Conservation (phyloP, 2,888 invertebrate species). For the Altica lythri region DNA sequence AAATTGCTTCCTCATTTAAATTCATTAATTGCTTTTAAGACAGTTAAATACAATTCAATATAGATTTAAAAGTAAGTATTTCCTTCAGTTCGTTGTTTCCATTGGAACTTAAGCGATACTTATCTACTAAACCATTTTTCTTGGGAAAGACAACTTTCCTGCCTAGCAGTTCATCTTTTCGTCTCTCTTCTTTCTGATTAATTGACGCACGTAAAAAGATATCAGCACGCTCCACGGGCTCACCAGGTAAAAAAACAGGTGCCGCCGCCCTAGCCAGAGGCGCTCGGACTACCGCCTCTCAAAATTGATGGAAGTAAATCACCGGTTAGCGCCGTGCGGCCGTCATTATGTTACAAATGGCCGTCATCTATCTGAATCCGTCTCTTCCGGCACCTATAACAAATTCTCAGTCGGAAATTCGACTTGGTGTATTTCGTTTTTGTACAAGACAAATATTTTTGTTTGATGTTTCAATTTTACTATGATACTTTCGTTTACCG, state of each 20-base stretch:
- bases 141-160: constrained; percentile 6
- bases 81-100: neutral
- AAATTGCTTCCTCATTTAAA: too few species aligned
- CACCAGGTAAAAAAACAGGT: constrained; percentile 19
- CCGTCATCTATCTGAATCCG: constrained; percentile 51
- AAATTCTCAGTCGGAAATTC: constrained; percentile 6
- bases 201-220: constrained; percentile 23
- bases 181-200: constrained; percentile 19
- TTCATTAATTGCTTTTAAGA: too few species aligned
- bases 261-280: neutral
- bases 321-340: constrained; percentile 50
- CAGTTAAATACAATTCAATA: too few species aligned
- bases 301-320: constrained; percentile 53
- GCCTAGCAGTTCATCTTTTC: constrained; percentile 18
- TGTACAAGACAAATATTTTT: too few species aligned
- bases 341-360: constrained; percentile 55
- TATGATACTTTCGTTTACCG: too few species aligned
- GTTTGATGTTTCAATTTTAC: too few species aligned
- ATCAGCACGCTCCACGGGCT: constrained; percentile 15
- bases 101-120: constrained; percentile 2
- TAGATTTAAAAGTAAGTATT: too few species aligned
- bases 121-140: constrained; percentile 4
- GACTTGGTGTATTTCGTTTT: too few species aligned
- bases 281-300: constrained; percentile 4
- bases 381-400: constrained; percentile 32